A percentile compares a stretch with the other conserved stretches of the same genome.
Evolutionary conservation across 2,888 invertebrate genomes (phyloP).

Genomic region (Philereme transversata): DNA sequence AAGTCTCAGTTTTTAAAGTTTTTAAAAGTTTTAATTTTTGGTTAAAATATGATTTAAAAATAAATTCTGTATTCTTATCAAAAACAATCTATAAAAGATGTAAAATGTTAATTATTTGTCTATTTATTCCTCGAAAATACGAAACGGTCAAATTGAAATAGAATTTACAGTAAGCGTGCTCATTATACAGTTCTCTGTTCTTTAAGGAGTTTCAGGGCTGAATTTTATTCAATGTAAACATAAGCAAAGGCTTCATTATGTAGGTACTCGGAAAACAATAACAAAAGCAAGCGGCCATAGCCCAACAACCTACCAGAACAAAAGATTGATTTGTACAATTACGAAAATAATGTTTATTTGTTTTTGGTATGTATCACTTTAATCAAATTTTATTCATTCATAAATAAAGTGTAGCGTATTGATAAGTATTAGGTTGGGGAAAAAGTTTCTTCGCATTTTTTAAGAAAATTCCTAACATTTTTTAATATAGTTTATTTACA

Average conservation of each 20-base stretch:
- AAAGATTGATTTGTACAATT: constrained; percentile 46
- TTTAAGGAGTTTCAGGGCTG: constrained; percentile 40
- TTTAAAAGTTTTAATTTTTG: no score
- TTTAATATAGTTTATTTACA: no score
- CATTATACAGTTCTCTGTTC: constrained; percentile 18
- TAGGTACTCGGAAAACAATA: constrained; percentile 57
- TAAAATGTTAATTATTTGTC: no score
- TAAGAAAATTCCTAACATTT: no score
- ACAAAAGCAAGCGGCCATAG: constrained; percentile 47
- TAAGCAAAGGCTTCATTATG: constrained; percentile 49
- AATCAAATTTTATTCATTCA: background rate
- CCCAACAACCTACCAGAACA: constrained; percentile 42
- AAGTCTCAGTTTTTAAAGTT: no score
- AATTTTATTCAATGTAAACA: constrained; percentile 57
- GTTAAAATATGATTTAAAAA: no score
- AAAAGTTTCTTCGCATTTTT: no score
- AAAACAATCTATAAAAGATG: no score
- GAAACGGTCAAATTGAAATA: background rate
- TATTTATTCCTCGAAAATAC: no score
- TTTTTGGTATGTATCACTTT: constrained; percentile 9
- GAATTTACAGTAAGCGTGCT: constrained; percentile 20
- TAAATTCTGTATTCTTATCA: no score
- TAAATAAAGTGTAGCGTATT: background rate
- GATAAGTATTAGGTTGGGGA: no score
- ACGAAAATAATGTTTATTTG: constrained; percentile 37